A percentile compares a stretch with the other conserved stretches of the same genome.
phyloP scores from a whole-genome alignment of 2,113 vertebrate genomes.

The Beaufortia kweichowensis region DNA sequence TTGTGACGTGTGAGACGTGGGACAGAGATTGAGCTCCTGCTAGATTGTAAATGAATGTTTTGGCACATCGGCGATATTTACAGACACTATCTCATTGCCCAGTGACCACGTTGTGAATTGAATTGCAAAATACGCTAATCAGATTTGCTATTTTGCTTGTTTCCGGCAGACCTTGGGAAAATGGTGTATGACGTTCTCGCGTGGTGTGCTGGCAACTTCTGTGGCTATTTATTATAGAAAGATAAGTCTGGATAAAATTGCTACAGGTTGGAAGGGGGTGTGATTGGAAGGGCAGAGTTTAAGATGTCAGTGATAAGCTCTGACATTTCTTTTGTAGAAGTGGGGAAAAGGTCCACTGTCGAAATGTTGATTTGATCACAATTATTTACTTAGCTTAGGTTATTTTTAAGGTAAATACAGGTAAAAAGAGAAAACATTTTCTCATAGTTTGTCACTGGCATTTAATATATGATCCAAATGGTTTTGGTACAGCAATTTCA shows the following conservation, averaged over 20 bases:
- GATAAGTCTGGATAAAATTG: constrained; percentile 33
- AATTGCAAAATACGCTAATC: constrained; percentile 41
- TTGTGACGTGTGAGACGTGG: constrained; percentile 13
- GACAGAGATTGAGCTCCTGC: constrained; percentile 40
- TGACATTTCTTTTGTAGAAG: constrained; percentile 20
- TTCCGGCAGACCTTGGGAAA: constrained; percentile 28
- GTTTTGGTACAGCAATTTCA: too few relatives aligned
- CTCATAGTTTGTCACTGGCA: not conserved
- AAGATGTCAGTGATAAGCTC: constrained; percentile 35
- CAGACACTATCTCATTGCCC: constrained; percentile 28
- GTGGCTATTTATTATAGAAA: constrained; percentile 27
- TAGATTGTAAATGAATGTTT: constrained; percentile 44
- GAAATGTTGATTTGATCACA: not conserved
- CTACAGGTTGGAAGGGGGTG: constrained; percentile 31
- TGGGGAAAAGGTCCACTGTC: not conserved
- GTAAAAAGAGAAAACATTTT: not conserved
- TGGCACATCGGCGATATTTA: constrained; percentile 35
- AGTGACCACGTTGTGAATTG: constrained; percentile 22
- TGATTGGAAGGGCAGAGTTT: constrained; percentile 37
- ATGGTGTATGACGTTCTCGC: not conserved
- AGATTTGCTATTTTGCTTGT: constrained; percentile 43
- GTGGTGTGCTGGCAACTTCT: constrained; percentile 14
- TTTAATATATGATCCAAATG: not conserved
- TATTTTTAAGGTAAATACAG: too few relatives aligned
- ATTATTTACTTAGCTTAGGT: not conserved